Percentiles rank a stretch among this genome's conserved stretches.
phyloP scores from a whole-genome alignment of 2,797 vertebrate species.

The Sebastes taczanowskii region DNA sequence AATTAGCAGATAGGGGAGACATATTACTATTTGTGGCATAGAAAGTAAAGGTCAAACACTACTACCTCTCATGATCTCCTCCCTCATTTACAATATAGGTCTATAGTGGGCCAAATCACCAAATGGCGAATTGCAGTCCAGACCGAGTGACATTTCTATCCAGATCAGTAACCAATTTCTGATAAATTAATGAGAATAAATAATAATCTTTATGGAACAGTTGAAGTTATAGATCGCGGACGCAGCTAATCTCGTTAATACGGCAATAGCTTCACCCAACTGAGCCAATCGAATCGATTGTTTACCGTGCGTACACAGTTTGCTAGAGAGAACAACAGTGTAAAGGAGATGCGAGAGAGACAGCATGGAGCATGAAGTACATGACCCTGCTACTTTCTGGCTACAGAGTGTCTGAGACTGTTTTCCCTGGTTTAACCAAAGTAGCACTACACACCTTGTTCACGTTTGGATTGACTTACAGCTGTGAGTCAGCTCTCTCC shows the following conservation, averaged over 20 bases:
- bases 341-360: too few species aligned
- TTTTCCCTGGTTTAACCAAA: not conserved
- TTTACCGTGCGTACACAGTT: too few species aligned
- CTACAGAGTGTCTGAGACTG: too few species aligned
- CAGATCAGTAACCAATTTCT: not conserved
- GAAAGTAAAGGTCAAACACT: constrained; percentile 15
- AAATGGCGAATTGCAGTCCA: not conserved
- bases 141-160: not conserved
- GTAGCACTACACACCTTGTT: not conserved
- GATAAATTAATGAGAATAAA: not conserved
- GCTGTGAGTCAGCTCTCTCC: not conserved
- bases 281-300: too few species aligned
- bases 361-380: not conserved
- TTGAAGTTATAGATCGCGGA: not conserved
- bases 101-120: not conserved
- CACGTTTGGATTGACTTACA: not conserved
- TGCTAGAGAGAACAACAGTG: too few species aligned
- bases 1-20: not conserved
- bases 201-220: not conserved
- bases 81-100: not conserved
- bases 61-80: not conserved
- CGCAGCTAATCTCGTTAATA: not conserved
- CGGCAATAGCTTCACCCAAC: too few species aligned
- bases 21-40: not conserved
- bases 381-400: not conserved